Evolutionary conservation across 64 coral and sea anemone genomes (phyloP), one percentile per base, ranked within the genome.

Genomic region (Montipora capricornis): DNA sequence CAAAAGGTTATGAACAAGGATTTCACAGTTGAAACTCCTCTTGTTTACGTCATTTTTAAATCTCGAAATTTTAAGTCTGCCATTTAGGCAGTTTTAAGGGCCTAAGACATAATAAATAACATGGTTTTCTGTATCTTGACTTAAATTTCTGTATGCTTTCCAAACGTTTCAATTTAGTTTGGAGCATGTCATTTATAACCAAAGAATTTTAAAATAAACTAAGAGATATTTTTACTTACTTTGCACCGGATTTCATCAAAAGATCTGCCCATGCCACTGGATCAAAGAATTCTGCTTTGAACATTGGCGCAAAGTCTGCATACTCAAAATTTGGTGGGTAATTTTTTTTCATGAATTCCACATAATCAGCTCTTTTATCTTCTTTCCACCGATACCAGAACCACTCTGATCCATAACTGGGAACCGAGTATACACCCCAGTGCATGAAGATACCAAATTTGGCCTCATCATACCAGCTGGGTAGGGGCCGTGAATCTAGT

Each of bases 401-500:
- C 96, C 96, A 98, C 12, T 93, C 96, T 4, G 88, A 47, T 64
- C 91, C 94, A 93, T 95, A 98, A 75, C 96, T 98, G 67, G 96
- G 94, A 47, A 98, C 96, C 17, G 96, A 98, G 57, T 95, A 98
- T 14, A 98, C 80, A 55, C 96, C 96, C 96, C 96, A 98, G 55
- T 98, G 96, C 94, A 98, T 95, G 45, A 95, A 95, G 15, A 98
- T 98, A 4, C 96, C 96, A 95, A 98, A 98, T 76, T 98, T 98
- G 44, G 96, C 94, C 80, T 95, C 87, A 87, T 98, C 96, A 73
- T 98, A 98, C 97, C 97, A 98, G 1, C 78, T 12, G 12, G 94
- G 97, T 49, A 96, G 89, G 16, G 94, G 94, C 12, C 97, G 50
- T 5, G 97, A 73, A 87, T 98, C 97, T 15, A 98, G 94, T 4